Conservation (phyloP, 2,888 invertebrate genomes). For the Ormyrus rosae region DNA sequence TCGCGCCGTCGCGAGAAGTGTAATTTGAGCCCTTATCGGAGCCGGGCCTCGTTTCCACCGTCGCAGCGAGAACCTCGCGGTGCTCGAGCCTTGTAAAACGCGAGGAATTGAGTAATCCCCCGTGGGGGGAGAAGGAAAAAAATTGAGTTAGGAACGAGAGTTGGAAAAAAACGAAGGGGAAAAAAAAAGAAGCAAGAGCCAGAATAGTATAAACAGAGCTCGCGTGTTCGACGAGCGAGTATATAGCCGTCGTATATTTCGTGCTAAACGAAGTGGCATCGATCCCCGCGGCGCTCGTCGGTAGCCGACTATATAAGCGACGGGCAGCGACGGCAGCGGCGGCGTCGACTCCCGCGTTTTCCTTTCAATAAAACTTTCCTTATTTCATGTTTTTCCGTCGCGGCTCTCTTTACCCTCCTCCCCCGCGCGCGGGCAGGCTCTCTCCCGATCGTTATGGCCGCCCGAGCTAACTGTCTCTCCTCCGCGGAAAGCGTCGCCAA, state of each 20-base stretch:
- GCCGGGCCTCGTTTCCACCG: not conserved
- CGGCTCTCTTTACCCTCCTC: not conserved
- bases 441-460: too few species aligned
- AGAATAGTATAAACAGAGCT: not conserved
- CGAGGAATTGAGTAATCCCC: not conserved
- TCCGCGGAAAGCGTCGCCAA: too few species aligned
- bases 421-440: too few species aligned
- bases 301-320: slow-evolving; percentile 8
- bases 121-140: not conserved
- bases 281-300: slow-evolving; percentile 13
- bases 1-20: not conserved
- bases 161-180: slow-evolving; percentile 1
- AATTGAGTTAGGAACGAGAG: not conserved
- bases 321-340: not conserved
- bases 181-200: not conserved
- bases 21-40: slow-evolving; percentile 25
- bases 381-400: slow-evolving; percentile 10
- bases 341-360: not conserved
- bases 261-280: slow-evolving; percentile 34
- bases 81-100: not conserved
- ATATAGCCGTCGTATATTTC: slow-evolving; percentile 3
- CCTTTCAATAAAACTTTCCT: slow-evolving; percentile 38
- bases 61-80: slow-evolving; percentile 3
- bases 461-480: not conserved
- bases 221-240: not conserved